Percentiles rank a stretch among this genome's conserved stretches.
These are phyloP conservation scores for Trichonephila clavipes DNA, from an alignment of 1,140 invertebrate species.

Conservation along the genomic window DNA sequence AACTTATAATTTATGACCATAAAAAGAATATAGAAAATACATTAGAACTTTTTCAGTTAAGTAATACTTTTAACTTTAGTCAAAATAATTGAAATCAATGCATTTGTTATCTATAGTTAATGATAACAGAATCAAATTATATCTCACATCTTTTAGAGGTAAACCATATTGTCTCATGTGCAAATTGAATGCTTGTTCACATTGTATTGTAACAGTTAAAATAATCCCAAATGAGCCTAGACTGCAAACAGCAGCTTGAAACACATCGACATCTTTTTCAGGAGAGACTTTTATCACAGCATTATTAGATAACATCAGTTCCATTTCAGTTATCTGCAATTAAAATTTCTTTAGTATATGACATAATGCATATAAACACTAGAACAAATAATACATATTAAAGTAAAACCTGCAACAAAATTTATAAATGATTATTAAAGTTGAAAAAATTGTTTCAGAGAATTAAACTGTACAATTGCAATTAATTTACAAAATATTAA, in stretches of 20 bases:
- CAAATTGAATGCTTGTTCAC: conserved; percentile 80
- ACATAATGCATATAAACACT: background rate
- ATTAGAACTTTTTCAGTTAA: no score
- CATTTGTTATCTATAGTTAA: background rate
- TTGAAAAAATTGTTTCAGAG: no score
- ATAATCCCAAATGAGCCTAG: conserved; percentile 81
- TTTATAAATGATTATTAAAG: no score
- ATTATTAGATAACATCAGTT: conserved; percentile 80
- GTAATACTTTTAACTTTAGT: no score
- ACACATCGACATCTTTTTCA: conserved; percentile 79
- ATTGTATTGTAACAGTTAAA: conserved; percentile 80
- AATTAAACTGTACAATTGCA: no score
- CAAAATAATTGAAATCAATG: no score
- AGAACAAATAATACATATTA: background rate
- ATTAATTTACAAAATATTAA: no score
- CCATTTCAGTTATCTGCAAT: conserved; percentile 79
- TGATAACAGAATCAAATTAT: background rate
- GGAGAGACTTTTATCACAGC: conserved; percentile 78
- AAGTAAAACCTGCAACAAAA: background rate
- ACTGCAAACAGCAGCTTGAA: conserved; percentile 79
- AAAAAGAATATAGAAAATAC: no score
- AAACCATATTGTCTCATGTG: conserved; percentile 78
- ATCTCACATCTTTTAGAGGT: conserved; percentile 79
- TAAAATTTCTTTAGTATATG: background rate
- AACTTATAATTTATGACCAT: no score